A percentile compares a stretch with the other conserved stretches of the same genome.
Evolutionary conservation across 1,140 invertebrate species (phyloP).

Genomic region (Marisa cornuarietis): DNA sequence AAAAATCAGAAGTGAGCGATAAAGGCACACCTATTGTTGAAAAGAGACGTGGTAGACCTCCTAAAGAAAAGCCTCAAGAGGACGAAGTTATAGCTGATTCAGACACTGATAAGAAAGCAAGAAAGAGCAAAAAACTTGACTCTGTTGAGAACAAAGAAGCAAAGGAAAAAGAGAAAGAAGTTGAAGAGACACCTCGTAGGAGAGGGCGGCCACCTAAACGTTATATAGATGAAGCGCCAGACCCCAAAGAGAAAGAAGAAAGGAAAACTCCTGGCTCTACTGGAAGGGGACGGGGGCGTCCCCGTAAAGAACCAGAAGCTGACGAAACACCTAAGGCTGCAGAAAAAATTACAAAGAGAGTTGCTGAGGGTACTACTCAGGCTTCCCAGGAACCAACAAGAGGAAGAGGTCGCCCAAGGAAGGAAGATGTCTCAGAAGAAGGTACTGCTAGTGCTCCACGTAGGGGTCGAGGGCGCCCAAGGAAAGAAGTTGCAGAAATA

Average conservation of each 20-base stretch:
- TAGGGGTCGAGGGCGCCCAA: constrained; percentile 29
- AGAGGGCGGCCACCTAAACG: constrained; percentile 28
- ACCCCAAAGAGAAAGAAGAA: constrained; percentile 26
- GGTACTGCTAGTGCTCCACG: constrained; percentile 28
- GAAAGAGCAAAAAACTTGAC: constrained; percentile 6
- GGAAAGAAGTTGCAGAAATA: constrained; percentile 23
- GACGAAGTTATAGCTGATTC: constrained; percentile 22
- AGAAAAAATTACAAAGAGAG: constrained; percentile 4
- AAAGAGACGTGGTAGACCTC: constrained; percentile 24
- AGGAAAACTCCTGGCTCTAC: constrained; percentile 16
- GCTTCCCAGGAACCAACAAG: constrained; percentile 21
- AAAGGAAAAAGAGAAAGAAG: constrained; percentile 23
- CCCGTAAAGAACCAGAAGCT: constrained; percentile 13
- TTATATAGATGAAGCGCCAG: constrained; percentile 28
- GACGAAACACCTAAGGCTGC: constrained; percentile 1
- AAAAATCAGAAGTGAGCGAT: constrained; percentile 1
- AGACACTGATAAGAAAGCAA: constrained; percentile 24
- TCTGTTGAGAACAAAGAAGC: constrained; percentile 12
- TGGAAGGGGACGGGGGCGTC: constrained; percentile 15
- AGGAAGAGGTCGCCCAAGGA: constrained; percentile 36
- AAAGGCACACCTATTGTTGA: constrained; percentile 11
- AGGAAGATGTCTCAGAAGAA: constrained; percentile 25
- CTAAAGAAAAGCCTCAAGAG: constrained; percentile 23
- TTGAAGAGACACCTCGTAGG: constrained; percentile 24
- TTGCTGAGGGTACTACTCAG: constrained; percentile 13